Evolutionary conservation across 1,140 invertebrate genomes (phyloP), one percentile per base, ranked within the genome.

Genomic region (Drosophila jambulina): DNA sequence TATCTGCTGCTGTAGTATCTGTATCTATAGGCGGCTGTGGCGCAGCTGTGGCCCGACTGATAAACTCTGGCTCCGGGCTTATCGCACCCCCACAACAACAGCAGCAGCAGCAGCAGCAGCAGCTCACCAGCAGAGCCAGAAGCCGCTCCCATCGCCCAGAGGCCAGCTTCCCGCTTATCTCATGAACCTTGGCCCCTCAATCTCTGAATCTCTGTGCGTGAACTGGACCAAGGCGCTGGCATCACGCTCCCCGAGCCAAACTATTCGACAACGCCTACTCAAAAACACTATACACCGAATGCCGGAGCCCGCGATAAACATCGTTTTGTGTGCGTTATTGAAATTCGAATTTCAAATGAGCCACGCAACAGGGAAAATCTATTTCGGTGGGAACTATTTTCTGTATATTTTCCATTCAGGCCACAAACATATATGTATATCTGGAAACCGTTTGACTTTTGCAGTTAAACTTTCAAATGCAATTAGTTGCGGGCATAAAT

Each of bases 391-490:
- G 62, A 80, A 80, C 45, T 42, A 54, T 36, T n/a, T 48, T 8
- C 0, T 8, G 8, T 34, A 53, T 53, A 34, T 54, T 63, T 75
- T 65, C 13, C 56, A 27, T 53, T 57, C 56, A 46, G 64, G 59
- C 75, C 69, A 6, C 6, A 13, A 2, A 12, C 13, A 7, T 23
- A 40, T 79, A 88, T 6, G 49, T 71, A 88, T 87, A 87, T 87
- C 84, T 80, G 74, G 68, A 88, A 88, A 90, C 78, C 84, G 78
- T 88, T 88, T 88, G 85, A 90, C 85, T 88, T 84, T 88, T 88
- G 85, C 84, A 88, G 85, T 90, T 87, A 88, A 87, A 78, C 84
- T 87, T 87, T 87, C 84, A 87, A 87, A 87, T 88, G 84, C 84
- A 87, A 87, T 87, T 87, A 87, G 85, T 75, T 80, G 56, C 48